phyloP scores from a whole-genome alignment of 2,113 vertebrate genomes.

The Amia ocellicauda region DNA sequence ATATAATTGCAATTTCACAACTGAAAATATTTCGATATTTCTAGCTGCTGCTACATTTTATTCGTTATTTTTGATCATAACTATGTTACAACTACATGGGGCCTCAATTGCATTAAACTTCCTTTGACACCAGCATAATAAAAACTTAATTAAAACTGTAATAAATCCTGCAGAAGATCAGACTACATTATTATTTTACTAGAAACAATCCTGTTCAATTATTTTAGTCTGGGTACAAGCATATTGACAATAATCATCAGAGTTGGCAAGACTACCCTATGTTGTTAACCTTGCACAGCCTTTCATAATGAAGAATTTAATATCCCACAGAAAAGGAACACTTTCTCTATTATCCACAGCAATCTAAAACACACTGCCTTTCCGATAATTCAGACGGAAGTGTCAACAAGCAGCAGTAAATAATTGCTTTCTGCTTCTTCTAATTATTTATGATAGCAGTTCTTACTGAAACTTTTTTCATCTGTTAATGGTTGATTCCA shows the following conservation, averaged over 20 bases:
- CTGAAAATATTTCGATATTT: no score
- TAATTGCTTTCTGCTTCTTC: slow-evolving; percentile 37
- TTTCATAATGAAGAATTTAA: slow-evolving; percentile 40
- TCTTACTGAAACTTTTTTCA: slow-evolving; percentile 17
- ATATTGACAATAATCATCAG: slow-evolving; percentile 46
- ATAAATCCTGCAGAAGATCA: no score
- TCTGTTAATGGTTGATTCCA: slow-evolving; percentile 28
- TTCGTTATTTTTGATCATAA: no score
- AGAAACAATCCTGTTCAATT: slow-evolving; percentile 41
- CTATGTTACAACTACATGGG: no score
- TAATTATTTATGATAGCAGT: slow-evolving; percentile 26
- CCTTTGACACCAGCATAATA: no score
- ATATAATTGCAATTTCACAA: no score
- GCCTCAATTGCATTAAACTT: no score
- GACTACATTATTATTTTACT: background rate
- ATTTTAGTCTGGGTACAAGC: background rate
- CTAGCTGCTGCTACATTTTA: no score
- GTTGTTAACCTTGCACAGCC: slow-evolving; percentile 34
- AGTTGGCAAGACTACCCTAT: slow-evolving; percentile 26
- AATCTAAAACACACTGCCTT: slow-evolving; percentile 33
- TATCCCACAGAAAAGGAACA: slow-evolving; percentile 26
- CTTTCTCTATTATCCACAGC: slow-evolving; percentile 19
- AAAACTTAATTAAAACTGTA: no score
- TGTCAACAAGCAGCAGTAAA: slow-evolving; percentile 42
- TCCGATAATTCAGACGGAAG: slow-evolving; percentile 23